Conservation (phyloP, 2,888 invertebrate genomes). For the Clostera curtula region DNA sequence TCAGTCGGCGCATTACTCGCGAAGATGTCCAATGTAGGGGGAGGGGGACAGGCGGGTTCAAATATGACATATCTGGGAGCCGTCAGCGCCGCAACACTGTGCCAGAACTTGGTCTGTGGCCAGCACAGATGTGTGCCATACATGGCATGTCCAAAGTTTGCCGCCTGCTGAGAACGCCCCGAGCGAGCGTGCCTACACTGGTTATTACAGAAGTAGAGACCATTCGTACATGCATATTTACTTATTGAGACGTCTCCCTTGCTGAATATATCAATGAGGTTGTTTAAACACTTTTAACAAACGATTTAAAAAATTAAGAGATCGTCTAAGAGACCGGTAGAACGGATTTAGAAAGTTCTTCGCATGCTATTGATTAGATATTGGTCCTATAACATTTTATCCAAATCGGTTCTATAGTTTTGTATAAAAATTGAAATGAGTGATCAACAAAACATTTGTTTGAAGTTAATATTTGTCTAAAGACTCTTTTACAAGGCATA, state of each 20-base stretch:
- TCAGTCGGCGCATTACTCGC: conserved; percentile 48
- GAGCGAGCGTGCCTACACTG: conserved; percentile 51
- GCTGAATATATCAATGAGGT: no score
- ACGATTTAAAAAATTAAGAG: no score
- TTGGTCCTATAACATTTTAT: no score
- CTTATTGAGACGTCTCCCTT: conserved; percentile 55
- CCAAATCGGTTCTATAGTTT: no score
- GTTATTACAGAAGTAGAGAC: conserved; percentile 65
- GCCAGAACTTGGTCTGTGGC: conserved; percentile 67
- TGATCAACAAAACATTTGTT: no score
- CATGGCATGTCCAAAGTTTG: conserved; percentile 44
- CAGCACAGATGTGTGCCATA: conserved; percentile 52
- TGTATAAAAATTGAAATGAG: no score
- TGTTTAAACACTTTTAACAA: no score
- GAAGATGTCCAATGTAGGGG: conserved; percentile 50
- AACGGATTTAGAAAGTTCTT: no score
- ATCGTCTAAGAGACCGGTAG: no score
- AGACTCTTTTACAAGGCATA: no score
- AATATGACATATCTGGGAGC: conserved; percentile 70
- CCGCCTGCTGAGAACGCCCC: conserved; percentile 50
- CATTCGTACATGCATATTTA: conserved; percentile 68
- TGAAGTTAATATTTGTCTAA: no score
- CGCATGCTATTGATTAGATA: no score
- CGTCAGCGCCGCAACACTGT: conserved; percentile 61
- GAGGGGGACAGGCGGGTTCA: conserved; percentile 31